Conservation (phyloP, 2,888 invertebrate species). For the Xylophagus ater region DNA sequence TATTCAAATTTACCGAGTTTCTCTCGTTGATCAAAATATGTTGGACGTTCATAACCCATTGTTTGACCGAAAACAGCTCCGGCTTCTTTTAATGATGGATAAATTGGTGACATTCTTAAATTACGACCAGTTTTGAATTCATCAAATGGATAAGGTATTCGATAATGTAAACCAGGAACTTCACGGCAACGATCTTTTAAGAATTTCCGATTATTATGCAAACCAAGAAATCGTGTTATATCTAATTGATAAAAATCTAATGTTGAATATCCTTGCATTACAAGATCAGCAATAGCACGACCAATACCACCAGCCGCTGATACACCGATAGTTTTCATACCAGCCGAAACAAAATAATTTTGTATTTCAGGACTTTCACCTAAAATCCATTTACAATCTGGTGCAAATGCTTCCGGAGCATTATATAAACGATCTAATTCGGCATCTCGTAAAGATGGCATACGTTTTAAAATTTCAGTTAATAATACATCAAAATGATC, state of each 20-base stretch:
- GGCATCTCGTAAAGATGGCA: slow-evolving; percentile 66
- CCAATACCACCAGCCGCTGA: slow-evolving; percentile 94
- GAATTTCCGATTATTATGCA: slow-evolving; percentile 92
- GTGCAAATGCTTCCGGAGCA: slow-evolving; percentile 90
- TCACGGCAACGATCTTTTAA: slow-evolving; percentile 83
- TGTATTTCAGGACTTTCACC: slow-evolving; percentile 88
- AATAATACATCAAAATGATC: slow-evolving; percentile 88
- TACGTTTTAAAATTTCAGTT: slow-evolving; percentile 70
- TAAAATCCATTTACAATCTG: slow-evolving; percentile 91
- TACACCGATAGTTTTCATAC: slow-evolving; percentile 94
- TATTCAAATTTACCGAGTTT: slow-evolving; percentile 34
- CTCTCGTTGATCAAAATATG: slow-evolving; percentile 65
- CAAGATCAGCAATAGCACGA: slow-evolving; percentile 75
- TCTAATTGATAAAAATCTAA: slow-evolving; percentile 83
- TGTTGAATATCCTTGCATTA: slow-evolving; percentile 67
- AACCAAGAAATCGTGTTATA: slow-evolving; percentile 76
- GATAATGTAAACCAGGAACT: slow-evolving; percentile 79
- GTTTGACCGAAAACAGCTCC: slow-evolving; percentile 94
- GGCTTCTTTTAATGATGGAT: slow-evolving; percentile 77
- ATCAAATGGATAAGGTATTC: slow-evolving; percentile 68
- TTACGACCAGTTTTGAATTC: slow-evolving; percentile 84
- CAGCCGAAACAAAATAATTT: slow-evolving; percentile 87
- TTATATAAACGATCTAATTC: slow-evolving; percentile 72
- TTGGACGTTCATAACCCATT: slow-evolving; percentile 94
- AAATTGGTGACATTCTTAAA: slow-evolving; percentile 87